Conservation (phyloP, 2,888 invertebrate species). For the Eulithis testata region DNA sequence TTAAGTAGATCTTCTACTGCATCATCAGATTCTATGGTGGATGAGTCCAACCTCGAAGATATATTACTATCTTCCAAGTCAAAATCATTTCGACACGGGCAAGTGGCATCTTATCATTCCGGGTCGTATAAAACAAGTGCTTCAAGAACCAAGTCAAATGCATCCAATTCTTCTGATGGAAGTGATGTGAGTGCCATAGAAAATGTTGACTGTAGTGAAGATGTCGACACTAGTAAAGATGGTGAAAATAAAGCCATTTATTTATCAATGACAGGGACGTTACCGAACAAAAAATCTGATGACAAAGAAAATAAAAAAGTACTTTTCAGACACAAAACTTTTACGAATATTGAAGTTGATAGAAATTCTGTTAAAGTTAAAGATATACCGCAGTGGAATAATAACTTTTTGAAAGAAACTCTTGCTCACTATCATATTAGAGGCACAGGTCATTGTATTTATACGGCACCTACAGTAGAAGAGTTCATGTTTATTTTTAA, state of each 20-base stretch:
- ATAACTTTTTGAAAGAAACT: constrained; percentile 71
- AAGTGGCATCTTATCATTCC: constrained; percentile 49
- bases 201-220: constrained; percentile 75
- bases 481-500: constrained; percentile 80
- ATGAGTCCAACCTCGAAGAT: constrained; percentile 78
- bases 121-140: constrained; percentile 57
- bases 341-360: constrained; percentile 77
- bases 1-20: constrained; percentile 68
- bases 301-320: constrained; percentile 66
- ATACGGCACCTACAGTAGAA: constrained; percentile 72
- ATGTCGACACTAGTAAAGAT: constrained; percentile 32
- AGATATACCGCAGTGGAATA: constrained; percentile 67
- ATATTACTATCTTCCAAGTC: constrained; percentile 77
- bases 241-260: constrained; percentile 61
- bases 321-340: constrained; percentile 78
- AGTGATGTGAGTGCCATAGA: constrained; percentile 78
- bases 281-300: constrained; percentile 68
- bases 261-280: constrained; percentile 74
- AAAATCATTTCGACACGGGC: constrained; percentile 72
- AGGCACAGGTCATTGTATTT: constrained; percentile 80
- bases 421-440: constrained; percentile 75
- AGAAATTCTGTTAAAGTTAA: constrained; percentile 65
- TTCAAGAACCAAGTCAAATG: constrained; percentile 65
- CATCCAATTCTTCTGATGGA: constrained; percentile 67
- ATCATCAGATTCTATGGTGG: constrained; percentile 75